Conservation (phyloP, 2,113 vertebrate genomes). For the Charadrius vociferus region DNA sequence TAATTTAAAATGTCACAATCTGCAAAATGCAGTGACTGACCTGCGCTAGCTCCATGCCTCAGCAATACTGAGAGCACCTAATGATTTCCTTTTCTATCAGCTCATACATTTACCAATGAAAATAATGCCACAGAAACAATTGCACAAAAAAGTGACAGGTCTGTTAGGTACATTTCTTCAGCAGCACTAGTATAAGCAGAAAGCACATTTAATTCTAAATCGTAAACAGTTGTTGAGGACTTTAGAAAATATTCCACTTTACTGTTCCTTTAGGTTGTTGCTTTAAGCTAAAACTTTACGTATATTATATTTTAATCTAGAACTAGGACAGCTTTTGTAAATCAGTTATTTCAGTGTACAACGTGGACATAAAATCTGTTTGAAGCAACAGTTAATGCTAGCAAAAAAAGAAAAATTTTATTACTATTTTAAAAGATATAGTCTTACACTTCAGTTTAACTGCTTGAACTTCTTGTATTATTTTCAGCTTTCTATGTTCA, state of each 20-base stretch:
- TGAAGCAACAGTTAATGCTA: conserved; percentile 43
- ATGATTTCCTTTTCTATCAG: conserved; percentile 88
- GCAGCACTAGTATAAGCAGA: conserved; percentile 6
- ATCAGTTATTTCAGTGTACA: conserved; percentile 15
- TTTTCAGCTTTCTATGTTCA: conserved; percentile 24
- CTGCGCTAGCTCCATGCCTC: conserved; percentile 74
- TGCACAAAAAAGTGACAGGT: conserved; percentile 78
- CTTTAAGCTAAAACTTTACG: conserved; percentile 58
- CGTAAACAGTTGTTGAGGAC: conserved; percentile 52
- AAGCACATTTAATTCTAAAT: conserved; percentile 63
- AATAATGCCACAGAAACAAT: conserved; percentile 80
- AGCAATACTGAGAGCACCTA: conserved; percentile 83
- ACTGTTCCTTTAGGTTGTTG: too few relatives aligned
- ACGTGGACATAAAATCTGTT: not conserved
- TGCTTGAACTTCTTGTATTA: conserved; percentile 26
- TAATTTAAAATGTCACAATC: conserved; percentile 91
- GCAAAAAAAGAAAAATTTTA: conserved; percentile 30
- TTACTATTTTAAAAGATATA: conserved; percentile 29
- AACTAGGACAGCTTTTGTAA: conserved; percentile 14
- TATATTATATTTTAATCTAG: conserved; percentile 48
- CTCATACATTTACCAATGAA: conserved; percentile 76
- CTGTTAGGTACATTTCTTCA: conserved; percentile 63
- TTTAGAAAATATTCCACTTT: conserved; percentile 57
- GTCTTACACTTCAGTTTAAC: conserved; percentile 40
- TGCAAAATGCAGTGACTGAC: conserved; percentile 73